Percentiles rank a stretch among this genome's conserved stretches.
phyloP scores from a whole-genome alignment of 2,797 vertebrate genomes.

The Muscicapa striata region DNA sequence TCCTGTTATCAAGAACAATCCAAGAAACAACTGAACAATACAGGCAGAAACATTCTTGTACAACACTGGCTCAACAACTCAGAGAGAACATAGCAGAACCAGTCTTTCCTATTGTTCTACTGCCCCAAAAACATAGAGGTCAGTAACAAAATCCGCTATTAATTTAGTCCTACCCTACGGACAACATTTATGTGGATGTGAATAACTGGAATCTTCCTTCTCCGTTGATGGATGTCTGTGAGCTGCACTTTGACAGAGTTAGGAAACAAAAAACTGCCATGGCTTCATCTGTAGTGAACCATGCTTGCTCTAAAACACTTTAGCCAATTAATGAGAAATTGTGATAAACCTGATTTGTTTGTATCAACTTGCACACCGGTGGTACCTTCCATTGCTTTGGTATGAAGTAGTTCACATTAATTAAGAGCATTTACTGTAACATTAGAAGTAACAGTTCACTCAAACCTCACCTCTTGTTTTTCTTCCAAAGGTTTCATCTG shows the following conservation, averaged over 20 bases:
- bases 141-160: not conserved
- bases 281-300: not conserved
- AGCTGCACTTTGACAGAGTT: not conserved
- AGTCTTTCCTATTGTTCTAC: not conserved
- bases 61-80: not conserved
- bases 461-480: slow-evolving; percentile 90
- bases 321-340: not conserved
- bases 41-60: not conserved
- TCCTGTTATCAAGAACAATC: slow-evolving; percentile 77
- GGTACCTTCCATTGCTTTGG: not conserved
- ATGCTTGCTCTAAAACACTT: not conserved
- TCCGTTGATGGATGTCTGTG: not conserved
- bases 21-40: not conserved
- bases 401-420: not conserved
- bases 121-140: not conserved
- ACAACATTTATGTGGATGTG: not conserved
- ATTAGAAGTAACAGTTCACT: not conserved
- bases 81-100: not conserved
- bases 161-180: rapidly evolving
- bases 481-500: slow-evolving; percentile 99
- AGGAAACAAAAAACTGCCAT: not conserved
- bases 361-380: not conserved
- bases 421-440: not conserved
- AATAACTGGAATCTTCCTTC: not conserved
- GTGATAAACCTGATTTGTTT: not conserved